Evolutionary conservation across 1,140 invertebrate genomes (phyloP).

Genomic region (Holcopasites calliopsidis): DNA sequence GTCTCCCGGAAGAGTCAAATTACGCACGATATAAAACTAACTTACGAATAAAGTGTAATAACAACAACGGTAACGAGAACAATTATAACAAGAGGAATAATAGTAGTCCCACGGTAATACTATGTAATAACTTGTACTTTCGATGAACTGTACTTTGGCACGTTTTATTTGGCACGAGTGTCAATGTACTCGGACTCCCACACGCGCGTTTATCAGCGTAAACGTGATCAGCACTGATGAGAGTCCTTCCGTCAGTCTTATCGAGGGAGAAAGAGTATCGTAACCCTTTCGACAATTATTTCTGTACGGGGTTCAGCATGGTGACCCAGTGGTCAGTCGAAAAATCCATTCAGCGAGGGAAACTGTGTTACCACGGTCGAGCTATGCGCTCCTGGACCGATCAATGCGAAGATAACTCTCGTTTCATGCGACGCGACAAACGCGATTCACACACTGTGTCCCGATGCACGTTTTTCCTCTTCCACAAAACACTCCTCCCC

Average conservation of each 20-base stretch:
- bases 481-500: background rate
- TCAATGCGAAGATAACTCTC: conserved; percentile 56
- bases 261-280: background rate
- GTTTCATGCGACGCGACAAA: conserved; percentile 23
- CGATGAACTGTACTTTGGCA: conserved; percentile 32
- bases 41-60: conserved; percentile 15
- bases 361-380: conserved; percentile 21
- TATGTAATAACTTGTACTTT: conserved; percentile 31
- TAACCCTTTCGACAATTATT: background rate
- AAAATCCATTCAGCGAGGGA: background rate
- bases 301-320: background rate
- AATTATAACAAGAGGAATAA: background rate
- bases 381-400: conserved; percentile 53
- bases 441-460: conserved; percentile 18
- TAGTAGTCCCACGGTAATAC: conserved; percentile 3
- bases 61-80: background rate
- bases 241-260: conserved; percentile 16
- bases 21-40: background rate
- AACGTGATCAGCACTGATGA: background rate
- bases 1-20: background rate
- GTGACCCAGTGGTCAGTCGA: background rate
- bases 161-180: conserved; percentile 37
- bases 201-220: background rate
- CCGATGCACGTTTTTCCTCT: background rate
- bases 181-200: background rate